phyloP scores from a whole-genome alignment of 2,797 vertebrate species.

The Hoplostethus mediterraneus region DNA sequence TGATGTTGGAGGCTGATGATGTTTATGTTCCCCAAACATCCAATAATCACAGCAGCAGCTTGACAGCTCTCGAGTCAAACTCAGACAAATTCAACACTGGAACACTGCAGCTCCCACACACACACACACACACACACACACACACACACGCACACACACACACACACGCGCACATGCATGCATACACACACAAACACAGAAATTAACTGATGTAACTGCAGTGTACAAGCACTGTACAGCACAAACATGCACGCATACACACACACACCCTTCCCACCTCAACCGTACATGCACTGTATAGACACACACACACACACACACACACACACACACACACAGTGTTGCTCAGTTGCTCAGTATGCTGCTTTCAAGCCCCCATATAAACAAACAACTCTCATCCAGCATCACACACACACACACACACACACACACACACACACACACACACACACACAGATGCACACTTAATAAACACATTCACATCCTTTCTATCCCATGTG shows the following conservation, averaged over 20 bases:
- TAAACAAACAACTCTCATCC: not conserved
- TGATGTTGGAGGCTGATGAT: constrained; percentile 50
- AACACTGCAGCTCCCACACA: not conserved
- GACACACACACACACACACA: constrained; percentile 1
- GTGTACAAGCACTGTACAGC: no score
- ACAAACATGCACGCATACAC: not conserved
- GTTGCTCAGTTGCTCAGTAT: not conserved
- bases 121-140: not conserved
- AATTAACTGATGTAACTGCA: no score
- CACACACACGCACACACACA: not conserved
- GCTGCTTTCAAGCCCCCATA: not conserved
- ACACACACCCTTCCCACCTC: not conserved
- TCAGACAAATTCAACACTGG: not conserved
- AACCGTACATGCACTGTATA: no score
- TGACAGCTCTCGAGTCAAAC: not conserved
- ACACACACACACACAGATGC: not conserved
- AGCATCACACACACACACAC: constrained; percentile 6
- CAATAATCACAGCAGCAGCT: constrained; percentile 9
- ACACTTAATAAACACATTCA: not conserved
- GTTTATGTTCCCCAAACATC: constrained; percentile 31
- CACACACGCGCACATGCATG: constrained; percentile 4
- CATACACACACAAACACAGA: not conserved
- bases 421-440: not conserved
- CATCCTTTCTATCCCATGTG: no score
- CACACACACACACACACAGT: not conserved